A percentile compares a stretch with the other conserved stretches of the same genome.
Evolutionary conservation across 2,888 invertebrate species (phyloP).

Genomic region (Lymantria monacha): DNA sequence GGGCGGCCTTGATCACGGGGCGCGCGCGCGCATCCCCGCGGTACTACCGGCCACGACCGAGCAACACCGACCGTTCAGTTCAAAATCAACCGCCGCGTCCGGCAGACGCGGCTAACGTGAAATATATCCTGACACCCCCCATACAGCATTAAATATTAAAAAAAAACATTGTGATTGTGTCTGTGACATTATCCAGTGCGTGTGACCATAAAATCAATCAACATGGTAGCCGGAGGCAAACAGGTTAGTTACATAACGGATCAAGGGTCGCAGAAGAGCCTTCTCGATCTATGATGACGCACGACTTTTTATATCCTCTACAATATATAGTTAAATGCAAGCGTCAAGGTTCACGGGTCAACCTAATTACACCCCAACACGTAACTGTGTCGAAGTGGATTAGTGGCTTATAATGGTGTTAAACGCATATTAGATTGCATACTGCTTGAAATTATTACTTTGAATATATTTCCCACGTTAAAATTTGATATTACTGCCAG

Average conservation of each 20-base stretch:
- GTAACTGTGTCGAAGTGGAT: neutral
- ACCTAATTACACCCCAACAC: conserved; percentile 6
- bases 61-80: conserved; percentile 64
- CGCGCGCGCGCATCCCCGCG: conserved; percentile 53
- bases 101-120: conserved; percentile 73
- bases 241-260: conserved; percentile 62
- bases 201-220: conserved; percentile 52
- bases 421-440: conserved; percentile 18
- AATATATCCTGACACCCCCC: conserved; percentile 36
- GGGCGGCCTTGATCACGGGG: conserved; percentile 52
- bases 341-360: conserved; percentile 1
- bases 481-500: conserved; percentile 19
- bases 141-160: conserved; percentile 14
- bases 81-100: conserved; percentile 76
- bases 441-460: too few species aligned
- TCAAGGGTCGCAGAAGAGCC: conserved; percentile 36
- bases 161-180: conserved; percentile 45
- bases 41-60: conserved; percentile 34
- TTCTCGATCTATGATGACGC: conserved; percentile 9
- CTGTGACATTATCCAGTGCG: conserved; percentile 64
- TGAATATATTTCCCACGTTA: too few species aligned
- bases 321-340: neutral
- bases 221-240: conserved; percentile 80
- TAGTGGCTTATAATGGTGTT: conserved; percentile 25
- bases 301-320: neutral